Conservation (phyloP, 2,797 vertebrate species). For the Phaenicophaeus curvirostris region DNA sequence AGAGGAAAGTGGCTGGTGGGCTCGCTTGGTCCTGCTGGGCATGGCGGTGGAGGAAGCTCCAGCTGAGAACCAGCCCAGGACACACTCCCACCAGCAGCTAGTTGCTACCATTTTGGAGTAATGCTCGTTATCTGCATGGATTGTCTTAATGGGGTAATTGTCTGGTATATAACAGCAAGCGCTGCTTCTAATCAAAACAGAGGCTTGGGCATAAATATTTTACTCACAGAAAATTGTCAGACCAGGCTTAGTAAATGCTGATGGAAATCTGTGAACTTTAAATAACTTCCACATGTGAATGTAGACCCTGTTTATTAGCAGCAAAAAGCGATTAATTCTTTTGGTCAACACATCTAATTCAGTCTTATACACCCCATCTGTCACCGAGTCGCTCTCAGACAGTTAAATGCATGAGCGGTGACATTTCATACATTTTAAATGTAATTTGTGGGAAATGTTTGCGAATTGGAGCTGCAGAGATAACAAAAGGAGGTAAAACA, state of each 20-base stretch:
- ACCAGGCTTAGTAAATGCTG: not conserved
- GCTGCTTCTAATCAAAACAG: not conserved
- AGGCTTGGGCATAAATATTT: not conserved
- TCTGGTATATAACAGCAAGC: not conserved
- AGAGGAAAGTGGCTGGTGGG: not conserved
- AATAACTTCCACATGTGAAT: constrained; percentile 2
- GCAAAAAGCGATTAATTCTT: constrained; percentile 8
- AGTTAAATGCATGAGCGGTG: not conserved
- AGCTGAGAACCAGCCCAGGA: not conserved
- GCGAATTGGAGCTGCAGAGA: not conserved
- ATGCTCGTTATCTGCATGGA: not conserved
- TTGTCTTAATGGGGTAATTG: not conserved
- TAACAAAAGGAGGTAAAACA: not conserved
- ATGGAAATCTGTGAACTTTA: not conserved
- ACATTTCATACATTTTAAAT: constrained; percentile 36
- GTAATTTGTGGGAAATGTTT: not conserved
- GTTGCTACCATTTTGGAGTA: not conserved
- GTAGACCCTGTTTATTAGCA: not conserved
- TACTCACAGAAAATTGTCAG: not conserved
- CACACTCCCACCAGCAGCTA: not conserved
- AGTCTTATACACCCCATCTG: not conserved
- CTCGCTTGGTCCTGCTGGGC: not conserved
- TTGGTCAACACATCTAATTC: not conserved
- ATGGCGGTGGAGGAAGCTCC: accelerated
- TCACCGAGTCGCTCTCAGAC: not conserved